These are phyloP conservation scores for Boulengeromyrus knoepffleri DNA, from an alignment of 2,113 vertebrate species.

Conservation along the genomic window DNA sequence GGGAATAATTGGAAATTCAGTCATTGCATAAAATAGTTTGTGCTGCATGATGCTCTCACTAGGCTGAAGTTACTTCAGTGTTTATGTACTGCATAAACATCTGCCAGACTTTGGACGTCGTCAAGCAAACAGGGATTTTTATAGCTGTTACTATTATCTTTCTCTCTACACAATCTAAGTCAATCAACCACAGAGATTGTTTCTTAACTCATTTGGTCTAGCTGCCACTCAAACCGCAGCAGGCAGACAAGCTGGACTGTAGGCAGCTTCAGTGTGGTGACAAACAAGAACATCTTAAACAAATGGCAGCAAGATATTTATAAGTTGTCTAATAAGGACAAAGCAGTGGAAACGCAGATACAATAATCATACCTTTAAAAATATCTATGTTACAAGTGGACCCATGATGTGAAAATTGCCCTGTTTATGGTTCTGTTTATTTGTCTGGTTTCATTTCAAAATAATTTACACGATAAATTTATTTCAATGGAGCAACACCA, in stretches of 20 bases:
- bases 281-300: not conserved
- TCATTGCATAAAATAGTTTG: not conserved
- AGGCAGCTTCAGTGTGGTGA: not conserved
- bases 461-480: not conserved
- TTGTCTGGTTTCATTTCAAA: not conserved
- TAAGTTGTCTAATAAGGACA: not conserved
- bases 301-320: not conserved
- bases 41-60: not conserved
- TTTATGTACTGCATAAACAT: not conserved
- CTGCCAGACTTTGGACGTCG: not conserved
- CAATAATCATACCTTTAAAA: not conserved
- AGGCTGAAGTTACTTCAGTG: not conserved
- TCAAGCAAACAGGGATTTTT: not conserved
- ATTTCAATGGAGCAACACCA: not conserved
- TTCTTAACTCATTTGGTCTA: not conserved
- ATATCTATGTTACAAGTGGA: not conserved
- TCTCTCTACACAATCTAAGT: not conserved
- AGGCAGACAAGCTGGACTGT: not conserved
- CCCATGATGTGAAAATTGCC: not conserved
- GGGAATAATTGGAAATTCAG: not conserved
- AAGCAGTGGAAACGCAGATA: not conserved
- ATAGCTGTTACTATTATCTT: not conserved
- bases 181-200: not conserved
- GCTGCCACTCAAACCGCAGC: not conserved
- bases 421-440: not conserved